phyloP scores from a whole-genome alignment of 2,797 vertebrate genomes.

The Tarsius wallacei region DNA sequence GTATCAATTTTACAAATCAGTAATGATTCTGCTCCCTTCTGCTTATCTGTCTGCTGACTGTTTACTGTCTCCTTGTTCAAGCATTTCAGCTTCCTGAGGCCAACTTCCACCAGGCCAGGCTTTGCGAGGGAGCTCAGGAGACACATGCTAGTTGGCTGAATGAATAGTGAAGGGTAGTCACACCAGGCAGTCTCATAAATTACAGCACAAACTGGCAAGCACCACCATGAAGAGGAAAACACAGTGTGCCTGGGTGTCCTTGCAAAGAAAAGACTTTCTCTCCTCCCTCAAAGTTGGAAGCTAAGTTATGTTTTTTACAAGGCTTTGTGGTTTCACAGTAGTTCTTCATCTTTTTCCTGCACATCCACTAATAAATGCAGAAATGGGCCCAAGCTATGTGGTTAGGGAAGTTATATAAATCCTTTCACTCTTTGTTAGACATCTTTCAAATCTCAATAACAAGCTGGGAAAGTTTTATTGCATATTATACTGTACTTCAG shows the following conservation, averaged over 20 bases:
- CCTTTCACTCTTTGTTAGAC: not conserved
- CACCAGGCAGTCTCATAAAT: not conserved
- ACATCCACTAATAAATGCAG: not conserved
- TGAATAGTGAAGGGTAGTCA: no score
- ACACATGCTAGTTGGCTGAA: not conserved
- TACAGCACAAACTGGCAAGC: not conserved
- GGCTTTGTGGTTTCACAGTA: not conserved
- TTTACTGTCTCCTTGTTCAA: not conserved
- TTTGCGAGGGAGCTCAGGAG: not conserved
- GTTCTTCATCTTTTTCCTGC: not conserved
- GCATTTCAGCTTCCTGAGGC: not conserved
- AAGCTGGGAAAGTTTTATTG: not conserved
- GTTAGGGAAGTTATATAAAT: not conserved
- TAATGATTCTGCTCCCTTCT: not conserved
- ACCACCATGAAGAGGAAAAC: fast-evolving
- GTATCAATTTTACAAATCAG: not conserved
- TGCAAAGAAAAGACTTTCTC: not conserved
- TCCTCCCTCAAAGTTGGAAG: no score
- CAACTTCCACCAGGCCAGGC: not conserved
- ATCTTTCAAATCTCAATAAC: not conserved
- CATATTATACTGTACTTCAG: not conserved
- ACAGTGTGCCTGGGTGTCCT: not conserved
- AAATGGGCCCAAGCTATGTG: not conserved
- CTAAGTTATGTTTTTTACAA: not conserved
- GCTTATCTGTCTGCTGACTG: not conserved